Conservation (phyloP, 2,888 invertebrate genomes). For the Gasteruption jaculator region DNA sequence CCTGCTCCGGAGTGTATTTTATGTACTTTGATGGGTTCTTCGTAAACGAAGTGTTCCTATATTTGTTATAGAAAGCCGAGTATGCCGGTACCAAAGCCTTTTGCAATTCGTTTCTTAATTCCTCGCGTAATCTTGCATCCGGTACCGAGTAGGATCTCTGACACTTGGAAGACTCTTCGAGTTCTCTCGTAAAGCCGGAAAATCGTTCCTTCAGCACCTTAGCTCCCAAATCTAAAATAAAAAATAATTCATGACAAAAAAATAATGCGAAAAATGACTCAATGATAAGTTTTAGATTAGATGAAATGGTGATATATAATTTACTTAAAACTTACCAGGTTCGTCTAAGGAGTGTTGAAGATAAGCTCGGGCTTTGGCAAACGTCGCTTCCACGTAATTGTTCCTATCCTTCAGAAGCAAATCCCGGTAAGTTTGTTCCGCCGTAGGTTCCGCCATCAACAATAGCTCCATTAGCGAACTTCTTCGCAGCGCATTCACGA, state of each 20-base stretch:
- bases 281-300: conserved; percentile 2
- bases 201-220: conserved; percentile 47
- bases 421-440: conserved; percentile 80
- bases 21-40: conserved; percentile 93
- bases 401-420: conserved; percentile 53
- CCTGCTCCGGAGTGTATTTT: conserved; percentile 81
- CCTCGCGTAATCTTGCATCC: conserved; percentile 83
- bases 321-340: conserved; percentile 32
- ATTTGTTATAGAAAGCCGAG: conserved; percentile 74
- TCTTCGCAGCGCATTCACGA: conserved; percentile 85
- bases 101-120: conserved; percentile 85
- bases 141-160: conserved; percentile 92
- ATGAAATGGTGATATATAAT: conserved; percentile 6
- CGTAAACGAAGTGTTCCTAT: conserved; percentile 74
- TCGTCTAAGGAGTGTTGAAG: conserved; percentile 44
- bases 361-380: conserved; percentile 40
- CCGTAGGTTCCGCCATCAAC: conserved; percentile 76
- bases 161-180: conserved; percentile 80
- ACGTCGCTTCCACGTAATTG: conserved; percentile 44
- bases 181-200: conserved; percentile 86
- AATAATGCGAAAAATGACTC: not conserved
- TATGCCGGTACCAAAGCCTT: conserved; percentile 85
- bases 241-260: conserved; percentile 1
- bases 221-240: conserved; percentile 54
- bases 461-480: conserved; percentile 80